phyloP scores from a whole-genome alignment of 2,113 vertebrate species.

The Phyllostomus discolor region DNA sequence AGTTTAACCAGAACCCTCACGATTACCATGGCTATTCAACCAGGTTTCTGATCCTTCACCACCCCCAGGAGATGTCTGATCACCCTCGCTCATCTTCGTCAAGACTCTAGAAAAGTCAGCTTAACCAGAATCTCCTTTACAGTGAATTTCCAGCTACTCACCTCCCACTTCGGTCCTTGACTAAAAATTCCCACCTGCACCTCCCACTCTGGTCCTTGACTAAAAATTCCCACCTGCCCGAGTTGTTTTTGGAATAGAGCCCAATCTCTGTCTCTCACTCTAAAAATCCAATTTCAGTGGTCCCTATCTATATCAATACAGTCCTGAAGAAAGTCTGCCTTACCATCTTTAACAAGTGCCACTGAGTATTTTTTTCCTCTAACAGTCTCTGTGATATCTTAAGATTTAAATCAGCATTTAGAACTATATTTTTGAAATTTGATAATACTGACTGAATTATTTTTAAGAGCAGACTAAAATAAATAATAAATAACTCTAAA shows the following conservation, averaged over 20 bases:
- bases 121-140: neutral
- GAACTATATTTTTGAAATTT: constrained; percentile 7
- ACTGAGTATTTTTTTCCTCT: neutral
- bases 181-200: neutral
- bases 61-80: neutral
- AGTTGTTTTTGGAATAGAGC: neutral
- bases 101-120: neutral
- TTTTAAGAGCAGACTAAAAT: neutral
- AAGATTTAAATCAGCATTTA: neutral
- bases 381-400: neutral
- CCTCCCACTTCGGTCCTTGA: neutral
- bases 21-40: neutral
- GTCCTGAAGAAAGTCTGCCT: neutral
- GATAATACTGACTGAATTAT: neutral
- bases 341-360: neutral
- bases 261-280: neutral
- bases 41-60: no score
- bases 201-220: neutral
- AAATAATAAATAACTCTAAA: neutral
- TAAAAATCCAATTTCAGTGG: neutral
- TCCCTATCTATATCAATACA: neutral
- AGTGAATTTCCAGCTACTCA: neutral
- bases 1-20: neutral
- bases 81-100: neutral
- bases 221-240: neutral